Evolutionary conservation across 2,797 vertebrate species (phyloP).

Genomic region (Schizopygopsis malacanthus): DNA sequence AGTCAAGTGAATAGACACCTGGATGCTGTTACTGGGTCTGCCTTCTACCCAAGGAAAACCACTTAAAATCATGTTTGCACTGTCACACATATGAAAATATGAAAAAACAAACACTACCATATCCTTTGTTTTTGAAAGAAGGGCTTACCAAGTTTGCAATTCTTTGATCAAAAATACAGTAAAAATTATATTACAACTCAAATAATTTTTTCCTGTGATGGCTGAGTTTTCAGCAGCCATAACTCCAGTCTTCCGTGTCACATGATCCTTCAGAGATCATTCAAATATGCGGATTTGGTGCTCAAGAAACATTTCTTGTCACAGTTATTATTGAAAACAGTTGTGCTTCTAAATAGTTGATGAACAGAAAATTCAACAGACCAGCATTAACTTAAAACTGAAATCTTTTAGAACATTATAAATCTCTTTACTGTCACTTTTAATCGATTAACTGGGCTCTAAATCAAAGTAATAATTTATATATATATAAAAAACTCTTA

Average conservation of each 20-base stretch:
- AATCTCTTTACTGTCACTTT: neutral
- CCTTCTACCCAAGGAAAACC: neutral
- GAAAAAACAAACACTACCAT: neutral
- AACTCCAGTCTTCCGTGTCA: neutral
- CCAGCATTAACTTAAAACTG: neutral
- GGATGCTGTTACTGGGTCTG: neutral
- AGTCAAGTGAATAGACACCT: conserved; percentile 18
- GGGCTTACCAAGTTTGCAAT: neutral
- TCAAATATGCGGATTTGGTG: neutral
- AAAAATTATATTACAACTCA: neutral
- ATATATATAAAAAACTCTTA: too few species aligned
- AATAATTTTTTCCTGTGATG: neutral
- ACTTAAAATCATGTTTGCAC: neutral
- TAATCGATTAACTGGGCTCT: neutral
- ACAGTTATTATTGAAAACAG: neutral
- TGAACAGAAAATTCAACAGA: neutral
- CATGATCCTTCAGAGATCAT: neutral
- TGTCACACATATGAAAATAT: neutral
- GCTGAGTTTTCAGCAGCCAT: neutral
- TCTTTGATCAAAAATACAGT: neutral
- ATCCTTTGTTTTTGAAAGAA: neutral
- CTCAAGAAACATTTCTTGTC: neutral
- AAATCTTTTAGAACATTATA: neutral
- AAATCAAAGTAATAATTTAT: neutral
- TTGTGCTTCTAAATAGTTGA: neutral